Base-by-base conservation (phyloP, 2,888 invertebrate genomes). In the Sphinx pinastri region DNA sequence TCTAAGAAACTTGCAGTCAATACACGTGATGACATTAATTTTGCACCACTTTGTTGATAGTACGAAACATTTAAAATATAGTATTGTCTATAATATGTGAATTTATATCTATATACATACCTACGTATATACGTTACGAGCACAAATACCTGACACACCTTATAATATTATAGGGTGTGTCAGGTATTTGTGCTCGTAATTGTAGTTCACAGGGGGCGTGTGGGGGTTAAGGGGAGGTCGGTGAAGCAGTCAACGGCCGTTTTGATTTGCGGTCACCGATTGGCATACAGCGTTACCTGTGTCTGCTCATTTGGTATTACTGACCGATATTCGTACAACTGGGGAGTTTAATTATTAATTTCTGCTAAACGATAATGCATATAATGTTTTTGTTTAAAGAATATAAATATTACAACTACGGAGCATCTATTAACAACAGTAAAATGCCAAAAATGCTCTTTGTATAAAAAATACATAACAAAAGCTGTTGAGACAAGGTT, bases 211-310 rank as follows among this genome's bases (percentile, higher is more conserved):
- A 38, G 31, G 58, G 45, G 16, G 13, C 8, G 45, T n/a, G 16
- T 1, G 16, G 60, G 60, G 45, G 13, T 38, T 38, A 38, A 38
- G 47, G 60, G 45, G 38, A 4, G 16, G 19, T 19, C 19, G 8
- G 25, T 25, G 11, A 19, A 12, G 57, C 60, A 47, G 60, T 60
- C 60, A 60, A 60, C 60, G 60, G 16, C 60, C 60, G 16, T 3
- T 60, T 60, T 60, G 47, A 60, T 60, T 60, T 60, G 60, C 47
- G 60, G 60, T 60, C 45, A 47, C 45, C 60, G 45, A 60, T 60
- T 60, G 60, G 60, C 60, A 60, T 60, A 45, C 60, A 60, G 57
- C 13, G 16, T 60, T 47, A 60, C 47, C 12, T 47, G 60, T 60
- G 45, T 16, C 16, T 47, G 16, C 47, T 60, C 60, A 60, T 60